These are phyloP conservation scores for Patella caerulea DNA, from an alignment of 2,888 invertebrate species.

Conservation along the genomic window DNA sequence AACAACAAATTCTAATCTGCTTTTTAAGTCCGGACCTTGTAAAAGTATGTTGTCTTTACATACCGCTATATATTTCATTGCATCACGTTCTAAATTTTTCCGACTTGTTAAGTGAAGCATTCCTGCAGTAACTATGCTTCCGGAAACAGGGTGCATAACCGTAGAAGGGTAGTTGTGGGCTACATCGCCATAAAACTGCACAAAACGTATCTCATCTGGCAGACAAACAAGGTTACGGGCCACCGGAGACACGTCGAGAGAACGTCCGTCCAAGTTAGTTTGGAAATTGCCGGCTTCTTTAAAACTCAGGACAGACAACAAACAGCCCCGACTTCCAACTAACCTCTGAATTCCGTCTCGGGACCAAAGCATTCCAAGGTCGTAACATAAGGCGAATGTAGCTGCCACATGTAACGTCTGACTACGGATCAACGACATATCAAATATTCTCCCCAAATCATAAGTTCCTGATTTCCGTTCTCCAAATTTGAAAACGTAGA, in stretches of 20 bases:
- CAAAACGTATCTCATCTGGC: background rate
- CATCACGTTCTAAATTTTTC: background rate
- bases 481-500: constrained; percentile 3
- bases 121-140: constrained; percentile 3
- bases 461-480: background rate
- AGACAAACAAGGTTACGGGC: background rate
- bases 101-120: background rate
- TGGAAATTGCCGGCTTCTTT: background rate
- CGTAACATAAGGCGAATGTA: background rate
- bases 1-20: background rate
- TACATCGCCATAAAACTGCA: background rate
- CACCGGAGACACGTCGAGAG: background rate
- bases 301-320: background rate
- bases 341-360: background rate
- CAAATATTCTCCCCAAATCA: background rate
- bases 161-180: background rate
- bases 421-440: background rate
- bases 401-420: background rate
- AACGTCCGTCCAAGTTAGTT: background rate
- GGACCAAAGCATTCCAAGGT: background rate
- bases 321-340: background rate
- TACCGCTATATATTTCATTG: background rate
- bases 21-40: background rate
- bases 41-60: background rate
- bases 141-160: background rate